A percentile compares a stretch with the other conserved stretches of the same genome.
Evolutionary conservation across 2,888 invertebrate species (phyloP).

Genomic region (Scaptomyza polygonia): DNA sequence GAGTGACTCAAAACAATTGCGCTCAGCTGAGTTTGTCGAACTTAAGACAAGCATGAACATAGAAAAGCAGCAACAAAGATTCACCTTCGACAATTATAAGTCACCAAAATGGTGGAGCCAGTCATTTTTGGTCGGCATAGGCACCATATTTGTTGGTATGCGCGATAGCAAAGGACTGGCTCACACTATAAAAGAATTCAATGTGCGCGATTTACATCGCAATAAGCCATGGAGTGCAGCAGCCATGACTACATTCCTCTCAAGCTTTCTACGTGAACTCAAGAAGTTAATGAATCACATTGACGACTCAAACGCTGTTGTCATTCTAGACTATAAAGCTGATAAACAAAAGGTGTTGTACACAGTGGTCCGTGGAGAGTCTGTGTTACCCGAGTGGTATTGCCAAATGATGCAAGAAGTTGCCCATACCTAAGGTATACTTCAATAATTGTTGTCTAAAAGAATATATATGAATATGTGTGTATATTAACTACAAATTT

Average conservation of each 20-base stretch:
- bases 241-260: constrained; percentile 47
- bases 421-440: not conserved
- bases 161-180: constrained; percentile 42
- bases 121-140: constrained; percentile 61
- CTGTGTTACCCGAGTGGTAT: constrained; percentile 61
- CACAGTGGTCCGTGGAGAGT: constrained; percentile 14
- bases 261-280: constrained; percentile 46
- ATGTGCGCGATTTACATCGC: constrained; percentile 25
- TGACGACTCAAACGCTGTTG: constrained; percentile 37
- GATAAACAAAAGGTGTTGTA: constrained; percentile 2
- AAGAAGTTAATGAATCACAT: constrained; percentile 40
- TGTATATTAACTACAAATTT: constrained; percentile 8
- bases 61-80: constrained; percentile 14
- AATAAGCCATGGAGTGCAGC: constrained; percentile 57
- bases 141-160: constrained; percentile 43
- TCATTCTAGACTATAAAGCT: constrained; percentile 44
- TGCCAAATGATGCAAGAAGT: constrained; percentile 20
- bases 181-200: constrained; percentile 28
- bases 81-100: constrained; percentile 42
- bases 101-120: constrained; percentile 65
- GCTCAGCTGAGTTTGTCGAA: constrained; percentile 49
- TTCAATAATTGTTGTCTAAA: not conserved
- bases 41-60: constrained; percentile 44
- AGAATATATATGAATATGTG: constrained; percentile 10
- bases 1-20: constrained; percentile 28